phyloP scores from a whole-genome alignment of 2,888 invertebrate species.

The Bombylius discolor region DNA sequence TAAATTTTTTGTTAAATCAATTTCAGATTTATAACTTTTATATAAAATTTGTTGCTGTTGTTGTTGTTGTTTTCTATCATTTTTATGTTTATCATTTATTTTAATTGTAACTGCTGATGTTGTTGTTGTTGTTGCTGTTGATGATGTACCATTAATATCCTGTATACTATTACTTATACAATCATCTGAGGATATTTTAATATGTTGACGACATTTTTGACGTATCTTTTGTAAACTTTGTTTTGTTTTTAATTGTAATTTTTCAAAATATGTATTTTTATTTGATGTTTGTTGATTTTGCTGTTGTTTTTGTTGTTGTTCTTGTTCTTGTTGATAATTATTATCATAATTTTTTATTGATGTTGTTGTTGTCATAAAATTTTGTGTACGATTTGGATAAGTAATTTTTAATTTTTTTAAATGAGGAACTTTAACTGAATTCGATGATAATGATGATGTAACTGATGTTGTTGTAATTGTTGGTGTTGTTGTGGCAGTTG shows the following conservation, averaged over 20 bases:
- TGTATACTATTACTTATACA: not conserved
- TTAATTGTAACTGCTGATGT: not conserved
- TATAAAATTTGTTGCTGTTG: conserved; percentile 25
- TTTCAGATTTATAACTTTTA: conserved; percentile 36
- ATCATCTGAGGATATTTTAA: conserved; percentile 19
- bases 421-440: conserved; percentile 19
- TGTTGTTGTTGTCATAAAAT: conserved; percentile 20
- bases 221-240: conserved; percentile 31
- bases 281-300: not conserved
- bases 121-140: conserved; percentile 23
- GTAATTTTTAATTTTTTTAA: conserved; percentile 30
- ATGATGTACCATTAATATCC: conserved; percentile 28
- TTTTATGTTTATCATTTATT: not conserved
- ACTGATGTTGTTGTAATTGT: not conserved
- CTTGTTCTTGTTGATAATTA: not conserved
- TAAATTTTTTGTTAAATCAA: conserved; percentile 34
- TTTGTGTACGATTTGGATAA: conserved; percentile 33
- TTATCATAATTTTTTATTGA: not conserved
- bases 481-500: conserved; percentile 1
- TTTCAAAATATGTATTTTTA: conserved; percentile 27
- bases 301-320: not conserved
- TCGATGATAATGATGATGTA: not conserved
- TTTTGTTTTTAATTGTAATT: conserved; percentile 31
- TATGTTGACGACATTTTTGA: conserved; percentile 30
- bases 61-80: conserved; percentile 2